Base-by-base conservation (phyloP, 2,888 invertebrate species). In the Sicus ferrugineus region DNA sequence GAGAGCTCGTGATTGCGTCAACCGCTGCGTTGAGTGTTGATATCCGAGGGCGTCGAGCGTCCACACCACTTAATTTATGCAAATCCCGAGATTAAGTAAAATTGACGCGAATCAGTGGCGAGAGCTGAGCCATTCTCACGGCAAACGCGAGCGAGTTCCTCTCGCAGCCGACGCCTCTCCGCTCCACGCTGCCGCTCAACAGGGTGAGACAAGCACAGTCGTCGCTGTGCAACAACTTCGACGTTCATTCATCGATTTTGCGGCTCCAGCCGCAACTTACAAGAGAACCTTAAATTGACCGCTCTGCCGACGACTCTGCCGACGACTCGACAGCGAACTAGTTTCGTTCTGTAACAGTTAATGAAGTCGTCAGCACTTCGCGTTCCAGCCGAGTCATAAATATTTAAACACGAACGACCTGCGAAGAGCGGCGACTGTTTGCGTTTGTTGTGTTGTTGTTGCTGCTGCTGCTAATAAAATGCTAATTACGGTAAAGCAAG, bases 281-380 rank as follows among this genome's bases (percentile, higher is more conserved):
- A n/a, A n/a, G n/a, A n/a, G n/a, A n/a, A n/a, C n/a, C n/a, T n/a
- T n/a, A n/a, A n/a, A n/a, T n/a, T n/a, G n/a, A n/a, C n/a, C n/a
- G n/a, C n/a, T n/a, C n/a, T 7, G 19, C 52, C 11, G 54, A 21
- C 21, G 52, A 19, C 6, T 19, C 54, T 16, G 28, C 11, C 54
- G 26, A 54, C 52, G 2, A 14, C 28, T 28, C 16, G 58, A 9
- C 31, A 58, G 31, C 31, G 52, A 54, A 7, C 56, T 56, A n/a
- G 30, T 56, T 56, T 26, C 11, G 30, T 11, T 26, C 30, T 28
- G 26, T 6, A 28, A 26, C 19, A 56, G 16, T 30, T 48, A 30
- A 56, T 56, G n/a, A 56, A 56, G 56, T 30, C 30, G 30, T 56
- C 30, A 26, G n/a, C n/a, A 56, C 28, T 56, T 56, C 19, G 16